Conservation (phyloP, 37 sponge, comb jelly and placozoan species). For the Beroe forskalii region DNA sequence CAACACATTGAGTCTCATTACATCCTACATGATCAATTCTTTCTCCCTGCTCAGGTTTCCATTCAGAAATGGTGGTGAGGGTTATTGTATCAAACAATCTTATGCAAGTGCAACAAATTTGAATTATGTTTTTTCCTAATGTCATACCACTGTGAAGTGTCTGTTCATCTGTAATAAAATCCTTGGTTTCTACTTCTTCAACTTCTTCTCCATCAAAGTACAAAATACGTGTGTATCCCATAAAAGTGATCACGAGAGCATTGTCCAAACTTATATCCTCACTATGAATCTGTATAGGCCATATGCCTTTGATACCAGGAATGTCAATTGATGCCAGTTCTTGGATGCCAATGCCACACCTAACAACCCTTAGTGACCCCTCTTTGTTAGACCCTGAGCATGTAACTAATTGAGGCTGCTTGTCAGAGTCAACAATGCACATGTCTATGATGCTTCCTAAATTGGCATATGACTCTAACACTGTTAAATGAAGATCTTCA, state of each 20-base stretch:
- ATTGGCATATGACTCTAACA: slow-evolving; percentile 78
- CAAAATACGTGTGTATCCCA: slow-evolving; percentile 81
- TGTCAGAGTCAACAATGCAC: slow-evolving; percentile 85
- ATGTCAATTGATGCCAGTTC: slow-evolving; percentile 82
- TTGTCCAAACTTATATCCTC: slow-evolving; percentile 67
- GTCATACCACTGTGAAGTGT: slow-evolving; percentile 80
- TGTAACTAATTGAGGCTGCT: slow-evolving; percentile 85
- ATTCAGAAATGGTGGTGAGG: slow-evolving; percentile 65
- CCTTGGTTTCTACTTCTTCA: slow-evolving; percentile 84
- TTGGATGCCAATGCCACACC: slow-evolving; percentile 92
- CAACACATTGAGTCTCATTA: slow-evolving; percentile 76
- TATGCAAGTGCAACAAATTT: slow-evolving; percentile 69
- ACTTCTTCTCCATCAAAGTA: slow-evolving; percentile 84
- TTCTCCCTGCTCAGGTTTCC: slow-evolving; percentile 79
- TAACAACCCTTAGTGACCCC: slow-evolving; percentile 81
- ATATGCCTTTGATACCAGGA: slow-evolving; percentile 75
- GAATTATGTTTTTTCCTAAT: slow-evolving; percentile 70
- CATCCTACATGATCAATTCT: slow-evolving; percentile 80
- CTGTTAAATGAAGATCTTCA: slow-evolving; percentile 67
- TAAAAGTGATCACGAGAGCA: slow-evolving; percentile 78
- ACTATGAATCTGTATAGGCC: slow-evolving; percentile 71
- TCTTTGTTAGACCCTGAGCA: slow-evolving; percentile 83
- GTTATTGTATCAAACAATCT: slow-evolving; percentile 8
- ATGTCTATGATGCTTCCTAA: slow-evolving; percentile 90
- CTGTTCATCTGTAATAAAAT: slow-evolving; percentile 74